A percentile compares a stretch with the other conserved stretches of the same genome.
Conservation (phyloP, 2,113 vertebrate species). For the Anhinga anhinga region DNA sequence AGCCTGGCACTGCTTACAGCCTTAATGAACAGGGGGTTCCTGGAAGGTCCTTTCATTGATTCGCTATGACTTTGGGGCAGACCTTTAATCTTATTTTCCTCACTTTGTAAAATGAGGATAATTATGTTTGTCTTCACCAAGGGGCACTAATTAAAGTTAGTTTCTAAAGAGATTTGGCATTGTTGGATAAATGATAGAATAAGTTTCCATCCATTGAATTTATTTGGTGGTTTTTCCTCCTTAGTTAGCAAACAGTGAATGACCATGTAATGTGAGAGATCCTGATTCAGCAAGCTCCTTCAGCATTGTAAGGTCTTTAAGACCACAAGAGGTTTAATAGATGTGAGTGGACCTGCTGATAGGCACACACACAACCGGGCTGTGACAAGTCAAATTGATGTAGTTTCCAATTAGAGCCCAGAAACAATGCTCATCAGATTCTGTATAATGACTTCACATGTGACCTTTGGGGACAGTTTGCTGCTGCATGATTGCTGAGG, state of each 20-base stretch:
- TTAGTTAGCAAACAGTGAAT: neutral
- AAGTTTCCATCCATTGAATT: neutral
- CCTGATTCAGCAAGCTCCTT: slow-evolving; percentile 18
- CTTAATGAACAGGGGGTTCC: neutral
- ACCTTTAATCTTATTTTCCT: neutral
- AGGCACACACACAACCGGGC: neutral
- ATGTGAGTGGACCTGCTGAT: neutral
- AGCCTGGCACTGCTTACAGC: neutral
- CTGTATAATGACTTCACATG: neutral
- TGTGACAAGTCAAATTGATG: neutral
- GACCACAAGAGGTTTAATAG: neutral
- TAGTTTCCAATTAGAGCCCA: neutral
- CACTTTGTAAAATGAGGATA: neutral
- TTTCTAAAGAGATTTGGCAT: neutral
- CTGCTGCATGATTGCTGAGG: neutral
- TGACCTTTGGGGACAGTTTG: slow-evolving; percentile 13
- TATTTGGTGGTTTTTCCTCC: neutral
- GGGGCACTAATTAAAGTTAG: neutral
- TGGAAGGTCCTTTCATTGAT: neutral
- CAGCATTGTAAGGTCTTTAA: neutral
- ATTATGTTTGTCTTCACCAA: neutral
- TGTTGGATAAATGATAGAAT: neutral
- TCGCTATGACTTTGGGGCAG: neutral
- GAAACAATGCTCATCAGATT: neutral
- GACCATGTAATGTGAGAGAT: neutral